Base-by-base conservation (phyloP, 1,140 invertebrate genomes). In the Cotesia typhae region DNA sequence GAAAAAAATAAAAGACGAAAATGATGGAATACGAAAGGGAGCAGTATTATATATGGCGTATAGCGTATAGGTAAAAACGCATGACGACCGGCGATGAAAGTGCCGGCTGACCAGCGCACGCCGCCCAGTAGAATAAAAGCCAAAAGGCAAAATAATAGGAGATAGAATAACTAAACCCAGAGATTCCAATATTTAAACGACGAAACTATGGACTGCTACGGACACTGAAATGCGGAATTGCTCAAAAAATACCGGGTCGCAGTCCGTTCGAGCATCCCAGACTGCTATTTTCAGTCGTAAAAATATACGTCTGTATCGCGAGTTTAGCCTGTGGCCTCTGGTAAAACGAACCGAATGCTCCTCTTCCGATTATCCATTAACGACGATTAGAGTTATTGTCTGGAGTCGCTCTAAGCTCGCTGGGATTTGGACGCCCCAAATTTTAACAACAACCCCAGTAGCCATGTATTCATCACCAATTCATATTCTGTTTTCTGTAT, bases 261-360 rank as follows among this genome's bases (percentile, higher is more conserved):
- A 28, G 28, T 28, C 28, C 28, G 28, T 28, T 28, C 28, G 63
- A 17, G 41, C 41, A 68, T 72, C 75, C 78, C 79, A 82, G 75
- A 78, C 78, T 70, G 70, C 77, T 78, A 82, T 82, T 82, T 82
- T 47, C 78, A 82, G 78, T 84, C 79, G 82, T 84, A 82, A 83
- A 84, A 84, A 84, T 84, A 84, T 84, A 84, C 82, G 80, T 83
- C 80, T 80, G 78, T 81, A 72, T 70, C 71, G 75, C 73, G 71
- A 75, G 71, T 73, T 73, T 67, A 64, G 67, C 68, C 74, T 66
- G 55, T 65, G 75, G 76, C 70, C 68, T 52, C 67, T 17, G 36
- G 12, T 38, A 60, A 67, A 51, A 71, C 53, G n/a, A 47, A 47
- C 14, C 20, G 35, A 67, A 57, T 12, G 64, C 63, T 61, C 51